Conservation (phyloP, 2,797 vertebrate species). For the Hafferia zeledoni region DNA sequence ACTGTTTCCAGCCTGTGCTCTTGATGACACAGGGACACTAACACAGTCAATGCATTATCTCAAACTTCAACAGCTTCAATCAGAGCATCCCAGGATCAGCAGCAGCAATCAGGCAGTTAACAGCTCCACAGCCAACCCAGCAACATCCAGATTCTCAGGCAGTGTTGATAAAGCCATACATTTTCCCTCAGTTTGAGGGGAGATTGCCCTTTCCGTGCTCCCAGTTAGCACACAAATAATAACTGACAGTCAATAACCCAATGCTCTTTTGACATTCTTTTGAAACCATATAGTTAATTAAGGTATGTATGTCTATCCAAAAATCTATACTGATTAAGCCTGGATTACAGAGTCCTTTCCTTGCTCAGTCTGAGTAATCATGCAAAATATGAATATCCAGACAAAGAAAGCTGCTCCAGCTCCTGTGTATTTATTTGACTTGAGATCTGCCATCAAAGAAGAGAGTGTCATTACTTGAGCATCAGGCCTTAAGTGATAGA, state of each 20-base stretch:
- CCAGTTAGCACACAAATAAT: not conserved
- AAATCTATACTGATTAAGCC: slow-evolving; percentile 67
- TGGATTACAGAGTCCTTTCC: slow-evolving; percentile 26
- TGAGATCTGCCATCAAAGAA: slow-evolving; percentile 57
- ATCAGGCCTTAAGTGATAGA: slow-evolving; percentile 65
- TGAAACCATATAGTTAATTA: slow-evolving; percentile 67
- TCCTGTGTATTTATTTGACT: slow-evolving; percentile 44
- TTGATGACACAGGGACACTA: not conserved
- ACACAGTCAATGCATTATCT: not conserved
- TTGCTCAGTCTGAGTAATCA: not conserved
- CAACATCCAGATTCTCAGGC: not conserved
- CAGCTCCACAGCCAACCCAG: not conserved
- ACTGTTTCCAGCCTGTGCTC: not conserved
- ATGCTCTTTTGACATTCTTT: slow-evolving; percentile 20
- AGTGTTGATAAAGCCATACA: not conserved
- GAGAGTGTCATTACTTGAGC: slow-evolving; percentile 60
- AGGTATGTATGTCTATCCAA: not conserved
- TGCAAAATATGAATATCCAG: slow-evolving; percentile 40
- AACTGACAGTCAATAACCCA: not conserved
- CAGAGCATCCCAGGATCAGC: not conserved
- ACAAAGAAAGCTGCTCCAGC: slow-evolving; percentile 47
- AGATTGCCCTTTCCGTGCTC: not conserved
- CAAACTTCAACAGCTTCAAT: not conserved
- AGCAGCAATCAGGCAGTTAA: not conserved
- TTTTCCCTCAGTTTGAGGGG: not conserved